A percentile compares a stretch with the other conserved stretches of the same genome.
phyloP scores from a whole-genome alignment of 2,888 invertebrate genomes.

The Sarcophaga caerulescens region DNA sequence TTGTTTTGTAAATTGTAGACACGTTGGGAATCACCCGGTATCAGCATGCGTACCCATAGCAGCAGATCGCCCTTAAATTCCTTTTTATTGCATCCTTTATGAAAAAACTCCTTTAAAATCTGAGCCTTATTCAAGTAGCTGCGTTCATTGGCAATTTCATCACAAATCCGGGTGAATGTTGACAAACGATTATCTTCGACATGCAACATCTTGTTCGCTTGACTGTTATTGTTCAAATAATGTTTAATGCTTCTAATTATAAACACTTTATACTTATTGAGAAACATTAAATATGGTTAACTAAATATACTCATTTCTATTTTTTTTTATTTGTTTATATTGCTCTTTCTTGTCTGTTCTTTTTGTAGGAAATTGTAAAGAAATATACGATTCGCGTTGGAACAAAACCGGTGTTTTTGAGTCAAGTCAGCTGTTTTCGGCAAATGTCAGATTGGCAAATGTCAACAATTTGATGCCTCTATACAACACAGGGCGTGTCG shows the following conservation, averaged over 20 bases:
- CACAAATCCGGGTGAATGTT: constrained; percentile 89
- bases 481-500: constrained; percentile 82
- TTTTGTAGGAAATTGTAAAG: constrained; percentile 86
- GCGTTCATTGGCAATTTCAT: constrained; percentile 88
- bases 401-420: constrained; percentile 91
- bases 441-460: constrained; percentile 83
- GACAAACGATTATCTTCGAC: constrained; percentile 87
- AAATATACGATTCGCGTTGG: constrained; percentile 89
- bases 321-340: constrained; percentile 21
- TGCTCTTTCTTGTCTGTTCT: constrained; percentile 3
- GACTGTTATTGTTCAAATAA: constrained; percentile 88
- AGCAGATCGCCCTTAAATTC: constrained; percentile 89
- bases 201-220: constrained; percentile 74
- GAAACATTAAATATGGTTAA: constrained; percentile 33
- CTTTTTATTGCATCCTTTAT: constrained; percentile 83
- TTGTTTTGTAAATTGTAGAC: constrained; percentile 96
- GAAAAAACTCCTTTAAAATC: constrained; percentile 86
- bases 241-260: constrained; percentile 69
- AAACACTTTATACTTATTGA: constrained; percentile 37
- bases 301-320: background rate
- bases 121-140: constrained; percentile 85
- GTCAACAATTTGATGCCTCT: constrained; percentile 64
- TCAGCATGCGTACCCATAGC: constrained; percentile 90
- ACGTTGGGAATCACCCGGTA: constrained; percentile 91
- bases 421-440: constrained; percentile 90